Evolutionary conservation across 2,113 vertebrate genomes (phyloP), one percentile per base, ranked within the genome.

Genomic region (Taurulus bubalis): DNA sequence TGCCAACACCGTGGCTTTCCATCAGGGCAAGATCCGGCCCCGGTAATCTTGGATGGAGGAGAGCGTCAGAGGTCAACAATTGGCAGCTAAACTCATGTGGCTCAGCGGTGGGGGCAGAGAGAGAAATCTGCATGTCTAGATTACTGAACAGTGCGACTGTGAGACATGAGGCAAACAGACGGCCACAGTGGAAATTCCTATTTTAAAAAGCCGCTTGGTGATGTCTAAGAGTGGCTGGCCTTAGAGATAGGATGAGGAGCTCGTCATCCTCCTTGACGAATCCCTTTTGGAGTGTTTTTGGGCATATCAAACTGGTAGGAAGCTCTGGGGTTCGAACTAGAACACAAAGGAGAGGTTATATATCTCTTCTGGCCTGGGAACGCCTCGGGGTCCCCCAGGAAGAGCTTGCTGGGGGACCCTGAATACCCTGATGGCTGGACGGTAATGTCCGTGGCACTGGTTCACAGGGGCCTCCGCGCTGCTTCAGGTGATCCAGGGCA

Each of bases 21-120:
- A 84, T 85, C 81, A 71, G 75, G 75, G 69, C 5, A n/a, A 84
- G 86, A 88, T 86, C 81, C 72, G 80, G 87, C 77, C 80, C 55
- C 7, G 34, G 62, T 84, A 87, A 90, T 87, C 84, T 80, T 71
- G 90, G 84, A 59, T 32, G 24, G 45, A 72, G 75, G 60, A 72
- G 34, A 80, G 75, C 40, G 47, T 47, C 8, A 1, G 84, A 75
- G 83, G 78, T 81, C 89, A 86, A 24, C 49, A 72, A 36, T 67
- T 78, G 72, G 79, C 85, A 87, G 89, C 87, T 79, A 71, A 85
- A 68, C 76, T 40, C 2, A 40, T 4, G 9, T n/a, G 71, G 53
- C 71, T 89, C 28, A 77, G 62, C 12, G 14, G 42, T 15, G 12
- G 74, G 32, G 34, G 32, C 14, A 8, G 42, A 59, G n/a, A 24